A percentile compares a stretch with the other conserved stretches of the same genome.
Evolutionary conservation across 2,113 vertebrate genomes (phyloP).

Genomic region (Trematomus loennbergii): DNA sequence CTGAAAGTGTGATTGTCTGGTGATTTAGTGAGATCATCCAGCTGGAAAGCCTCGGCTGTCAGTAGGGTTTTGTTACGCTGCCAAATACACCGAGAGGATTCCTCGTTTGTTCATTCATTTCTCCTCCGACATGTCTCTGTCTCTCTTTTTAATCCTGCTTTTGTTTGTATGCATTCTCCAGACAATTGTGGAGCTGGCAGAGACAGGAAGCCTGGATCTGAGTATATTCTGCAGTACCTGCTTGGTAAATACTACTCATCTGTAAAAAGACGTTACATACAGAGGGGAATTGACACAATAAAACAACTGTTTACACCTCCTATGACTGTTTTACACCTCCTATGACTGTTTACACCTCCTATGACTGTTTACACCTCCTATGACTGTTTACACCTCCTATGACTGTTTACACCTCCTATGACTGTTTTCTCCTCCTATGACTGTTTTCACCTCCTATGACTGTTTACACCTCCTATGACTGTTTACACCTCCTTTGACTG

Average conservation of each 20-base stretch:
- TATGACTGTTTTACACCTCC: too few relatives aligned
- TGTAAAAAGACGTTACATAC: neutral
- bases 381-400: too few relatives aligned
- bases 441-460: neutral
- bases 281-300: neutral
- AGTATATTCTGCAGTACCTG: slow-evolving; percentile 99
- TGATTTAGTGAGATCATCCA: slow-evolving; percentile 7
- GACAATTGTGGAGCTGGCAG: slow-evolving; percentile 99
- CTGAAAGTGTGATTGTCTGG: neutral
- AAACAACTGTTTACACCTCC: too few relatives aligned
- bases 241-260: slow-evolving; percentile 87
- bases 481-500: too few relatives aligned
- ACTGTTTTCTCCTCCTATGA: too few relatives aligned
- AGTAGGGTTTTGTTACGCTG: slow-evolving; percentile 24
- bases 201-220: slow-evolving; percentile 96
- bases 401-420: too few relatives aligned
- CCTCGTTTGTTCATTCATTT: neutral
- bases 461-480: too few relatives aligned
- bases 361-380: too few relatives aligned
- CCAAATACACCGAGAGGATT: slow-evolving; percentile 16
- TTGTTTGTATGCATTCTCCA: slow-evolving; percentile 63
- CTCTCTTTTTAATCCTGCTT: neutral
- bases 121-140: slow-evolving; percentile 6
- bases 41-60: slow-evolving; percentile 20
- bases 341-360: too few relatives aligned